Evolutionary conservation across 2,797 vertebrate species (phyloP).

Genomic region (Hydrophis major): DNA sequence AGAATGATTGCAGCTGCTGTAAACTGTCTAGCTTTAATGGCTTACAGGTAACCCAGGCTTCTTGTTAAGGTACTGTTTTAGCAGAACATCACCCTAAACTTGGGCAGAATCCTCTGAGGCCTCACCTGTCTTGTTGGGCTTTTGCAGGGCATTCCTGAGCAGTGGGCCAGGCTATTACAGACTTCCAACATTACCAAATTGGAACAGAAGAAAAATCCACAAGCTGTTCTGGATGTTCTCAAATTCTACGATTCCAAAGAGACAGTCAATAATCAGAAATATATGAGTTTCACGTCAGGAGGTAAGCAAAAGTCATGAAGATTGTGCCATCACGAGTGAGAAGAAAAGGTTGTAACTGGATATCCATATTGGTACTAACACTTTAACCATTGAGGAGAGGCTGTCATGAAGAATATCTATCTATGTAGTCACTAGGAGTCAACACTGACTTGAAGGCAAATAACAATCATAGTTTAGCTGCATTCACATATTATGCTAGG

Average conservation of each 20-base stretch:
- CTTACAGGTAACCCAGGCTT: conserved; percentile 72
- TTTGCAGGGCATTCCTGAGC: conserved; percentile 93
- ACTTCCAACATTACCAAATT: conserved; percentile 98
- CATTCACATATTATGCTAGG: neutral
- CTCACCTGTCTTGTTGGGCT: conserved; percentile 30
- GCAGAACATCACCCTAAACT: conserved; percentile 18
- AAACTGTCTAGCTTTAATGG: conserved; percentile 65
- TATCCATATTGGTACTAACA: neutral
- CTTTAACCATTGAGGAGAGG: neutral
- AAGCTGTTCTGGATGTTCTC: conserved; percentile 94
- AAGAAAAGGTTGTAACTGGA: neutral
- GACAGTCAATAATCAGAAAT: conserved; percentile 99
- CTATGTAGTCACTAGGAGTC: neutral
- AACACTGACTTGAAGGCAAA: neutral
- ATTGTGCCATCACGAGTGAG: no score
- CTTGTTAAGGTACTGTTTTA: conserved; percentile 69
- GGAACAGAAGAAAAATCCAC: conserved; percentile 99
- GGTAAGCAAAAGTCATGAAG: conserved; percentile 70
- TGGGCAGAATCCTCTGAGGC: conserved; percentile 46
- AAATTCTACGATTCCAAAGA: conserved; percentile 99
- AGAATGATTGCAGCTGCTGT: conserved; percentile 68
- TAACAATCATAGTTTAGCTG: neutral
- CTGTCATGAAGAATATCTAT: neutral
- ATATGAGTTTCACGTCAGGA: conserved; percentile 99
- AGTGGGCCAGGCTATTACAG: conserved; percentile 95